Conservation (phyloP, 2,113 vertebrate genomes). For the Hemicordylus capensis region DNA sequence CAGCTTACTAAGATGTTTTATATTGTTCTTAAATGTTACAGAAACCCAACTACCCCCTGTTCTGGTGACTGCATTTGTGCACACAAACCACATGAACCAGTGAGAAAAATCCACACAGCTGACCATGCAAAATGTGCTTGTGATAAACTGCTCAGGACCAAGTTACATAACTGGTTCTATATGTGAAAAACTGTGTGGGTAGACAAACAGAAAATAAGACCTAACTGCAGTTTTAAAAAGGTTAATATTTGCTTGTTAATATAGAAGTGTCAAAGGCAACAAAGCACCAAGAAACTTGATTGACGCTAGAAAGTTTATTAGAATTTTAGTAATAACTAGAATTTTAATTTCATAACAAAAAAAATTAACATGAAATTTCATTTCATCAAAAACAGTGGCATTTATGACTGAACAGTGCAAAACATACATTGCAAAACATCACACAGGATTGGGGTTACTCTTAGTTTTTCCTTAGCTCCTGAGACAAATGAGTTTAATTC, state of each 20-base stretch:
- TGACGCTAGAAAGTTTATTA: slow-evolving; percentile 40
- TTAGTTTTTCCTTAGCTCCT: not conserved
- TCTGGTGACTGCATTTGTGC: not conserved
- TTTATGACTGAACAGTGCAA: not conserved
- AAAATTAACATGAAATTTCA: not conserved
- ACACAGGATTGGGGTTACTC: not conserved
- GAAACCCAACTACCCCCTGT: not conserved
- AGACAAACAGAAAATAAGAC: not conserved
- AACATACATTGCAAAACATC: not conserved
- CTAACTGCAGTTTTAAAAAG: not conserved
- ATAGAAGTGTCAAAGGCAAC: not conserved
- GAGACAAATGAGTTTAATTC: not conserved
- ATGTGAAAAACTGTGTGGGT: not conserved
- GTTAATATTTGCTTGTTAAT: not conserved
- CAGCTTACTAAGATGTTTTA: not conserved
- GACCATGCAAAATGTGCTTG: not conserved
- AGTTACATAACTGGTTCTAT: not conserved
- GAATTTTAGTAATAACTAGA: not conserved
- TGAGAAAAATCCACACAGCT: not conserved
- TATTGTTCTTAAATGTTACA: not conserved
- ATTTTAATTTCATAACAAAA: slow-evolving; percentile 11
- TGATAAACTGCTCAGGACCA: not conserved
- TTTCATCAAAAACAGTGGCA: not conserved
- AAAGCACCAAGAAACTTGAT: accelerated
- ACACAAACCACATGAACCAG: not conserved